phyloP scores from a whole-genome alignment of 2,888 invertebrate species.

The Rotaria macrura region DNA sequence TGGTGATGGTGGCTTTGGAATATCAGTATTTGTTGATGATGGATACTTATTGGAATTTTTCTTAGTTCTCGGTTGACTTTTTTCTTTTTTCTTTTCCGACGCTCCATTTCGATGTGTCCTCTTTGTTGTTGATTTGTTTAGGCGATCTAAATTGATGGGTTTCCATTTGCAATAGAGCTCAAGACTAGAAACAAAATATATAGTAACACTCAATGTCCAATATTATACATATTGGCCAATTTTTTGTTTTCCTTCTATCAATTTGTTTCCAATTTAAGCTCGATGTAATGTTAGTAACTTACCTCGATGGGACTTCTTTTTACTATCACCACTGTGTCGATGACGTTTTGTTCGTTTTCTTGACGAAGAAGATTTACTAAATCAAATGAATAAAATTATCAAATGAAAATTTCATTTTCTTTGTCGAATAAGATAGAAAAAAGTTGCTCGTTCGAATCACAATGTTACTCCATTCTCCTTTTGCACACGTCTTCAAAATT shows the following conservation, averaged over 20 bases:
- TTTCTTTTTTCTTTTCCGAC: background rate
- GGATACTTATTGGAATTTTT: background rate
- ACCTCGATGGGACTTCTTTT: background rate
- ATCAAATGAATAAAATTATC: too few relatives aligned
- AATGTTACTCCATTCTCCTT: too few relatives aligned
- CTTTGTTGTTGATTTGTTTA: background rate
- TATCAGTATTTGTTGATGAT: background rate
- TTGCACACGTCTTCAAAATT: too few relatives aligned
- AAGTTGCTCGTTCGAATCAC: too few relatives aligned
- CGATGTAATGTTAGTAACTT: background rate
- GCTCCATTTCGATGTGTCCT: background rate
- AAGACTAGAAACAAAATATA: background rate
- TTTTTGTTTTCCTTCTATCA: too few relatives aligned
- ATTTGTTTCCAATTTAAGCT: background rate
- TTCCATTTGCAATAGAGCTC: background rate
- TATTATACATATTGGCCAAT: background rate
- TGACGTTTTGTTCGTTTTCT: background rate
- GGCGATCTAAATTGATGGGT: constrained; percentile 1
- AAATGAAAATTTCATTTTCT: too few relatives aligned
- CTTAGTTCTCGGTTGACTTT: background rate
- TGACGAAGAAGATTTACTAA: background rate
- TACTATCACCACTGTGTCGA: background rate
- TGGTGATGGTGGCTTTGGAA: background rate
- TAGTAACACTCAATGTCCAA: background rate
- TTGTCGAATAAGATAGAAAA: too few relatives aligned